Percentiles rank a stretch among this genome's conserved stretches.
Evolutionary conservation across 2,888 invertebrate species (phyloP).

Genomic region (Cordilura impudica): DNA sequence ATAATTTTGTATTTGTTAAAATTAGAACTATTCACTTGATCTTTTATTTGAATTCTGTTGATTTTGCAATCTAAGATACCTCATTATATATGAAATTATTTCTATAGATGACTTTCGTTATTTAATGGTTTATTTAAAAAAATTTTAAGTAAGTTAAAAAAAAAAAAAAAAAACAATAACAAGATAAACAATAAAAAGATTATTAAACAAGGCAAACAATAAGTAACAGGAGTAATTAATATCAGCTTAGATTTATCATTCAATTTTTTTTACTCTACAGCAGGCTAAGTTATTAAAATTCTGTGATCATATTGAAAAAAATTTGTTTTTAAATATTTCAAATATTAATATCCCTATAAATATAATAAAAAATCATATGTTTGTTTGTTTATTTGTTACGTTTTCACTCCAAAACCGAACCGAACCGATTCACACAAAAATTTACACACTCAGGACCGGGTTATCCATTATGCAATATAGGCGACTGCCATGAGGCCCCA

Average conservation of each 20-base stretch:
- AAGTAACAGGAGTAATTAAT: not conserved
- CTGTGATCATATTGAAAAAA: too few species aligned
- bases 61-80: slow-evolving; percentile 19
- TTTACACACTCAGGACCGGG: too few species aligned
- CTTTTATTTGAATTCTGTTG: slow-evolving; percentile 45
- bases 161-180: not conserved
- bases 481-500: too few species aligned
- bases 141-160: slow-evolving; percentile 28
- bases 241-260: not conserved
- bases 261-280: not conserved
- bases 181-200: slow-evolving; percentile 1
- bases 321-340: too few species aligned
- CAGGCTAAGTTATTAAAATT: too few species aligned
- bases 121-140: slow-evolving; percentile 18
- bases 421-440: too few species aligned
- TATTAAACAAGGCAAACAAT: not conserved
- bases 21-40: slow-evolving; percentile 38
- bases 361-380: too few species aligned
- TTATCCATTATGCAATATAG: too few species aligned
- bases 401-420: too few species aligned
- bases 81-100: slow-evolving; percentile 40
- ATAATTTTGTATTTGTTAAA: not conserved
- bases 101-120: slow-evolving; percentile 29
- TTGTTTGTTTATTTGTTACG: too few species aligned
- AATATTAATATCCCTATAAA: too few species aligned